phyloP scores from a whole-genome alignment of 2,888 invertebrate species.

The Disparrhopalites patrizii region DNA sequence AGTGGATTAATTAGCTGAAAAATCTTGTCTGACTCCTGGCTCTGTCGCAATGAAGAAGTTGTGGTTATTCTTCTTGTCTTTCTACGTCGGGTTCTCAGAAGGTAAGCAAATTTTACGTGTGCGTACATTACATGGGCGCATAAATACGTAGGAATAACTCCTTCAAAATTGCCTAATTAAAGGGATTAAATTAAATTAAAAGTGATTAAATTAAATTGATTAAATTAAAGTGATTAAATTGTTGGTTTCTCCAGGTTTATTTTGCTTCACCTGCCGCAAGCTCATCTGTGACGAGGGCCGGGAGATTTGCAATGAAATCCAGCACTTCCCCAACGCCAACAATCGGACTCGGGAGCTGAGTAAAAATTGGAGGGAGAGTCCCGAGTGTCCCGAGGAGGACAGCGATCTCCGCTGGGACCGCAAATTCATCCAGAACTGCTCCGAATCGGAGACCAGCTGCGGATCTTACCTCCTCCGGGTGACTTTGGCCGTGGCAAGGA shows the following conservation, averaged over 20 bases:
- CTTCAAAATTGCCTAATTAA: too few species aligned
- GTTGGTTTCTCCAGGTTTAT: not conserved
- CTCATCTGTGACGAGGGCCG: not conserved
- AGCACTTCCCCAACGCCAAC: constrained; percentile 4
- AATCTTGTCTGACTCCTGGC: too few species aligned
- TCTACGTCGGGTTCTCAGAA: too few species aligned
- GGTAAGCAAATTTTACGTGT: too few species aligned
- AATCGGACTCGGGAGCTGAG: not conserved
- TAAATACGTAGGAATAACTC: too few species aligned
- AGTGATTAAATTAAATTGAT: too few species aligned
- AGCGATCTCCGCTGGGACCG: not conserved
- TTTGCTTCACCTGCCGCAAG: constrained; percentile 2
- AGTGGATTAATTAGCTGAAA: too few species aligned
- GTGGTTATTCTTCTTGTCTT: too few species aligned
- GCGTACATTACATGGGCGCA: too few species aligned
- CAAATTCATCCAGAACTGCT: constrained; percentile 1
- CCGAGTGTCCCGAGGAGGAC: not conserved
- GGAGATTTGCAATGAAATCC: not conserved
- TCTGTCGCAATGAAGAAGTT: too few species aligned
- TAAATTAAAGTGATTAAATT: too few species aligned
- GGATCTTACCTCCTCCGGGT: not conserved
- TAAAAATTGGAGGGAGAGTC: not conserved
- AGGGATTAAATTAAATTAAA: too few species aligned
- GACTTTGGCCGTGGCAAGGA: not conserved
- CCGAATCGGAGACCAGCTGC: not conserved